These are phyloP conservation scores for Mesoligia furuncula DNA, from an alignment of 2,888 invertebrate species.

Conservation along the genomic window DNA sequence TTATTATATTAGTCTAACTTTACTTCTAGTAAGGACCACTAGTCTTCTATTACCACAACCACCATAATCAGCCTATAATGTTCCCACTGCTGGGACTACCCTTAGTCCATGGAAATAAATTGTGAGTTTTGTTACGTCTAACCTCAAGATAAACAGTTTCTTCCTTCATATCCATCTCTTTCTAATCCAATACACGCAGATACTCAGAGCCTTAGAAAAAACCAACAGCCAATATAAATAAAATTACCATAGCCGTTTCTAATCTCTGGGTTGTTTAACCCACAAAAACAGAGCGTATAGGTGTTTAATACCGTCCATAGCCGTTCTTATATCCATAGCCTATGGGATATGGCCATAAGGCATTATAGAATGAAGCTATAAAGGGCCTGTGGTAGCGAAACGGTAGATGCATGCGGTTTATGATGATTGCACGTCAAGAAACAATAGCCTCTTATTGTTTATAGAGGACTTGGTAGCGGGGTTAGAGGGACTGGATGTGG, in stretches of 20 bases:
- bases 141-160: not conserved
- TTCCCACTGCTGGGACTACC: too few relatives aligned
- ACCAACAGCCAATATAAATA: slow-evolving; percentile 17
- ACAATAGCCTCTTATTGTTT: slow-evolving; percentile 83
- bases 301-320: slow-evolving; percentile 40
- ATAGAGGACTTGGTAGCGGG: slow-evolving; percentile 60
- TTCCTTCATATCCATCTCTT: not conserved
- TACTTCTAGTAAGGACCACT: too few relatives aligned
- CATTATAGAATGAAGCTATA: slow-evolving; percentile 65
- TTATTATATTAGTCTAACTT: too few relatives aligned
- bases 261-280: too few relatives aligned
- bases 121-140: too few relatives aligned
- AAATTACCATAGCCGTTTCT: slow-evolving; percentile 44
- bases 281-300: slow-evolving; percentile 49
- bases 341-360: slow-evolving; percentile 60
- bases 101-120: too few relatives aligned
- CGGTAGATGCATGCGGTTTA: slow-evolving; percentile 79
- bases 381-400: slow-evolving; percentile 66
- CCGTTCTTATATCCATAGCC: slow-evolving; percentile 28
- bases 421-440: slow-evolving; percentile 82
- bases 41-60: too few relatives aligned
- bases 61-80: too few relatives aligned
- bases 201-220: not conserved
- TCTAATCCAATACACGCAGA: slow-evolving; percentile 4
- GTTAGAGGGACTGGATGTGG: slow-evolving; percentile 42